phyloP scores from a whole-genome alignment of 2,113 vertebrate species.

The Neodontobutis hainanensis region DNA sequence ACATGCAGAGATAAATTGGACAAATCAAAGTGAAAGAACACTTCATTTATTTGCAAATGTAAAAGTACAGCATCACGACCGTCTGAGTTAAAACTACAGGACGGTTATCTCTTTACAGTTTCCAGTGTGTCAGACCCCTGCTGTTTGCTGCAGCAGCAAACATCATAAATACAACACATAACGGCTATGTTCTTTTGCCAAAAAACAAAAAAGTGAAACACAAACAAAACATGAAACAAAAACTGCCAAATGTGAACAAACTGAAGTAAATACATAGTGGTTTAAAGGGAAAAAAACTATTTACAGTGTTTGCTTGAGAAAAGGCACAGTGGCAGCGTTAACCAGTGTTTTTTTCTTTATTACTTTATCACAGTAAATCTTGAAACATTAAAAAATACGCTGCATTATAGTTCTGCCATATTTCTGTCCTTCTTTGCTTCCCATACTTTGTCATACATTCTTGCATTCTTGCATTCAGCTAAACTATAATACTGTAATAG shows the following conservation, averaged over 20 bases:
- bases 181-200: slow-evolving; percentile 60
- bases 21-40: slow-evolving; percentile 6
- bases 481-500: no score
- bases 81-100: slow-evolving; percentile 2
- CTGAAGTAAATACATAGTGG: neutral
- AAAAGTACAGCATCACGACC: slow-evolving; percentile 33
- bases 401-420: no score
- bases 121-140: slow-evolving; percentile 85
- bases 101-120: slow-evolving; percentile 47
- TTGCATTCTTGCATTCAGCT: no score
- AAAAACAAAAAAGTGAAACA: slow-evolving; percentile 35
- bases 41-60: slow-evolving; percentile 62
- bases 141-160: slow-evolving; percentile 66
- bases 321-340: neutral
- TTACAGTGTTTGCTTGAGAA: slow-evolving; percentile 22
- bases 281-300: slow-evolving; percentile 15
- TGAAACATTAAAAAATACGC: no score
- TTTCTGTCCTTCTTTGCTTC: neutral
- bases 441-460: neutral
- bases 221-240: neutral
- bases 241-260: neutral
- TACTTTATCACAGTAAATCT: neutral
- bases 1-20: no score
- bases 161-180: slow-evolving; percentile 72
- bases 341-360: neutral